Percentiles rank a stretch among this genome's conserved stretches.
Conservation (phyloP, 2,113 vertebrate genomes). For the Herpetotheres cachinnans region DNA sequence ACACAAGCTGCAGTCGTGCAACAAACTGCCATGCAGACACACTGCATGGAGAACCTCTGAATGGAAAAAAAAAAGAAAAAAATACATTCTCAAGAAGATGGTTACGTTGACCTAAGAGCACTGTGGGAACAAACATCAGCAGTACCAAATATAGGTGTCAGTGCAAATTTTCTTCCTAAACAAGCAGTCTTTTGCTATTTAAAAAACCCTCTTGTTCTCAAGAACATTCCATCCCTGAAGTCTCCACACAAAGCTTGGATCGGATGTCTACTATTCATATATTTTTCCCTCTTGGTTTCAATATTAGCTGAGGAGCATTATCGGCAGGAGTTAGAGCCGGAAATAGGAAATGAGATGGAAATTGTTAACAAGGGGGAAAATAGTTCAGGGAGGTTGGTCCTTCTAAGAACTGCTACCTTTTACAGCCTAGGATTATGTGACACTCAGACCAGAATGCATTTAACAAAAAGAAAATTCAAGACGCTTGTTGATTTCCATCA, state of each 20-base stretch:
- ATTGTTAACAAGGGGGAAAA: constrained; percentile 54
- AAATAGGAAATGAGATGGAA: constrained; percentile 68
- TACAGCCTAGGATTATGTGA: neutral
- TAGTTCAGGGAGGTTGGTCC: constrained; percentile 24
- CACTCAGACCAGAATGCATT: neutral
- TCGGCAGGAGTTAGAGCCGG: constrained; percentile 45
- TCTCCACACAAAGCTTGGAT: constrained; percentile 60
- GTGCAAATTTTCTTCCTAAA: constrained; percentile 37
- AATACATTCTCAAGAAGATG: neutral
- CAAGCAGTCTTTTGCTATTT: constrained; percentile 36
- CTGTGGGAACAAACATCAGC: neutral
- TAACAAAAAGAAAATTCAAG: neutral
- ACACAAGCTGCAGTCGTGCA: rapidly evolving
- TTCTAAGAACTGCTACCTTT: constrained; percentile 56
- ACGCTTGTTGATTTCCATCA: neutral
- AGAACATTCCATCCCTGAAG: constrained; percentile 56
- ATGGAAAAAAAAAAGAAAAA: neutral
- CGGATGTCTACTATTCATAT: constrained; percentile 65
- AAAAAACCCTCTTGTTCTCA: constrained; percentile 16
- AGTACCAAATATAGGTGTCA: neutral
- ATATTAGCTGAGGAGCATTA: constrained; percentile 49
- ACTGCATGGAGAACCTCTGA: neutral
- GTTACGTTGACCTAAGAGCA: neutral
- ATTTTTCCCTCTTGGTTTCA: constrained; percentile 59
- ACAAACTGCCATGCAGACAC: neutral